Percentiles rank a stretch among this genome's conserved stretches.
phyloP scores from a whole-genome alignment of 2,797 vertebrate genomes.

The Siniperca scherzeri region DNA sequence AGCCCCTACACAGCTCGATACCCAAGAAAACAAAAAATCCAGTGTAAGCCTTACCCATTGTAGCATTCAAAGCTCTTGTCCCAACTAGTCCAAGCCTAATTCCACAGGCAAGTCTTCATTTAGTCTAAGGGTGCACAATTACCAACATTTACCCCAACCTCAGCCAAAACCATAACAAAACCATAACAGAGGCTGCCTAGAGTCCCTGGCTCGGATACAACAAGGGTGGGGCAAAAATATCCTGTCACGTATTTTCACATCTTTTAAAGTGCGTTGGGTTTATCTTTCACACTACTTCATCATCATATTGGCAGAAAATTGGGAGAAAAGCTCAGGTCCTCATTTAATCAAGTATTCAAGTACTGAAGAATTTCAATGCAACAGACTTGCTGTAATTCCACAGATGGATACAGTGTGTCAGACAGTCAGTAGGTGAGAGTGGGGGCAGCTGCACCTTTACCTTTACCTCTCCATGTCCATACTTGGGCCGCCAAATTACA shows the following conservation, averaged over 20 bases:
- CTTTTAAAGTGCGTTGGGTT: slow-evolving; percentile 19
- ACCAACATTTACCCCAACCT: slow-evolving; percentile 54
- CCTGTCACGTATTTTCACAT: slow-evolving; percentile 27
- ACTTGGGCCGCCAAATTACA: slow-evolving; percentile 80
- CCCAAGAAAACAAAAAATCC: slow-evolving; percentile 48
- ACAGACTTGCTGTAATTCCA: background rate
- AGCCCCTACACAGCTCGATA: slow-evolving; percentile 44
- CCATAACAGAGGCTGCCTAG: slow-evolving; percentile 29
- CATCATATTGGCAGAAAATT: background rate
- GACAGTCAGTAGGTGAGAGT: slow-evolving; percentile 31
- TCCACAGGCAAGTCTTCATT: slow-evolving; percentile 61
- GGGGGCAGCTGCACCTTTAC: slow-evolving; percentile 59
- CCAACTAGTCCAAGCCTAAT: slow-evolving; percentile 47
- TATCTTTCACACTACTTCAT: slow-evolving; percentile 19
- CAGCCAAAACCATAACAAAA: slow-evolving; percentile 63
- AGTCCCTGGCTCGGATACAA: slow-evolving; percentile 31
- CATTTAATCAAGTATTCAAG: background rate
- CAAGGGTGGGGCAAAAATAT: slow-evolving; percentile 20
- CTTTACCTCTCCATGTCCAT: slow-evolving; percentile 62
- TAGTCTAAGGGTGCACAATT: slow-evolving; percentile 54
- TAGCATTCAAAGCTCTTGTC: slow-evolving; percentile 53
- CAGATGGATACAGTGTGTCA: slow-evolving; percentile 22
- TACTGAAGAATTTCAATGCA: background rate
- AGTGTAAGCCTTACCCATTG: slow-evolving; percentile 30
- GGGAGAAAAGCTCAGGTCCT: background rate